Base-by-base conservation (phyloP, 2,888 invertebrate genomes). In the Ramazzottius varieornatus region DNA sequence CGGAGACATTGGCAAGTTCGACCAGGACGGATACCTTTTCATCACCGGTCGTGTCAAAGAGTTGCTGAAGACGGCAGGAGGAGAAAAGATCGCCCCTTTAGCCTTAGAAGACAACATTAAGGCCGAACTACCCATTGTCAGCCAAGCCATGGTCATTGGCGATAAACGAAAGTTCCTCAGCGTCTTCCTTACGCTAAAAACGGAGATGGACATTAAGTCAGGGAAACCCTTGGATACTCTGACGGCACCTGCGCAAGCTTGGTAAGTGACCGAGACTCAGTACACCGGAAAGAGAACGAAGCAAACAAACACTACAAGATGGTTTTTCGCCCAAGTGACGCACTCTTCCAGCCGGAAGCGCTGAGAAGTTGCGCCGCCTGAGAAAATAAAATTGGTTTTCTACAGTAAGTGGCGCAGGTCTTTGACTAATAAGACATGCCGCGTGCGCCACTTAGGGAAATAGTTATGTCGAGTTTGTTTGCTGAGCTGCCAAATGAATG, bases 1-100 rank as follows among this genome's bases (percentile, higher is more conserved):
- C 0, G 92, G 92, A 4, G 92, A 92, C 75, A 78, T 91, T 34
- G 92, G 90, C 40, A 81, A 80, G 69, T 77, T 85, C 1, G 89
- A 91, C 72, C 80, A 82, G 65, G 82, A 84, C 69, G 86, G 85
- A 63, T 82, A 82, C 71, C 75, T 88, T 0, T 84, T 81, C 69
- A 83, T 88, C 68, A 88, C 88, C 32, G 88, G 88, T 32, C 71
- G 79, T 67, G 73, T 78, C 24, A 32, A 68, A 82, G 92, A 92
- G 76, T 74, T 92, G 63, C 79, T 92, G 64, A 91, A 92, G 70
- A 93, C 92, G 1, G 90, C 92, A 63, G 92, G 92, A 33, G 92
- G 92, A 34, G 92, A 92, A 78, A 92, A 92, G 75, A 81, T 88
- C 72, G 82, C 92, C 2, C 91, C 92, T 0, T 84, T 89, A 32